Evolutionary conservation across 2,888 invertebrate genomes (phyloP).

Genomic region (Synanthedon vespiformis): DNA sequence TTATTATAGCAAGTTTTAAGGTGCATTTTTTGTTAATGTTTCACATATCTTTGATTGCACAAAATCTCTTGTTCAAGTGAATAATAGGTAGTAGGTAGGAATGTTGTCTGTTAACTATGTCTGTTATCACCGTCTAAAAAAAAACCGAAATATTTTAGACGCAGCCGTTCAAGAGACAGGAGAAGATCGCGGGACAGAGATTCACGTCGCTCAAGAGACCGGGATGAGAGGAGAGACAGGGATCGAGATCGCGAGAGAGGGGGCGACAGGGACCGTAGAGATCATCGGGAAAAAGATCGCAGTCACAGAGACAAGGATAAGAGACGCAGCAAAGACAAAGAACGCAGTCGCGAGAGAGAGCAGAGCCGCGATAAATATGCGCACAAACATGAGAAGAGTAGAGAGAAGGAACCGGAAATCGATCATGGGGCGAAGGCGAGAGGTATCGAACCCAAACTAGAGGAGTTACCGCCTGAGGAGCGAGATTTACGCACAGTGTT

Average conservation of each 20-base stretch:
- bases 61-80: no score
- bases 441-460: slow-evolving; percentile 71
- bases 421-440: slow-evolving; percentile 59
- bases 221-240: slow-evolving; percentile 53
- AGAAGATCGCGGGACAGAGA: slow-evolving; percentile 71
- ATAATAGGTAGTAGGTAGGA: no score
- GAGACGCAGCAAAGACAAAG: slow-evolving; percentile 32
- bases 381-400: slow-evolving; percentile 40
- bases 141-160: background rate
- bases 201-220: slow-evolving; percentile 66
- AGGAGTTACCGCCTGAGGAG: slow-evolving; percentile 94
- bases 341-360: slow-evolving; percentile 42
- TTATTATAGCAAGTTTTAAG: no score
- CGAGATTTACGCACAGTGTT: slow-evolving; percentile 98
- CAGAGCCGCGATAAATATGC: slow-evolving; percentile 27
- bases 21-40: no score
- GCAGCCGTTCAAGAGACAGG: slow-evolving; percentile 11
- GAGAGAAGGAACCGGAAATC: slow-evolving; percentile 27
- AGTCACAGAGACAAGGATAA: slow-evolving; percentile 36
- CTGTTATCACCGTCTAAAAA: background rate
- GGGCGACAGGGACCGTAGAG: slow-evolving; percentile 24
- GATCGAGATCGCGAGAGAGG: slow-evolving; percentile 25
- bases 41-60: no score
- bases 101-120: background rate
- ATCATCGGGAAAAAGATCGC: slow-evolving; percentile 24